These are phyloP conservation scores for Rhynchotus rufescens DNA, from an alignment of 2,797 vertebrate genomes.

Conservation along the genomic window DNA sequence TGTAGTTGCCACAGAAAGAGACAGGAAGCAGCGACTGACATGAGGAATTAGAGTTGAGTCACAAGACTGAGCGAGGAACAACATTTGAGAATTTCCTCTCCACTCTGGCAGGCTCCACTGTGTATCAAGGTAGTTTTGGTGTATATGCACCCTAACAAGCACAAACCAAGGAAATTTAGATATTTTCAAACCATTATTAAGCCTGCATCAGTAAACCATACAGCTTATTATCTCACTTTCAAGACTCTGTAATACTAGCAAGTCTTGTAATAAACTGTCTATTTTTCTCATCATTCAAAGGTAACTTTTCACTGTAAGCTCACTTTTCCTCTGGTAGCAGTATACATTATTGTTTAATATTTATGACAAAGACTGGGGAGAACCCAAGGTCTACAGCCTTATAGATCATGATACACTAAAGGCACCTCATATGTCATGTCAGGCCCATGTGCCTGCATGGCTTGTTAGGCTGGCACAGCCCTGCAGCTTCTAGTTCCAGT, in stretches of 20 bases:
- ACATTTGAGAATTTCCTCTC: neutral
- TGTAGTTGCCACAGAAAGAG: neutral
- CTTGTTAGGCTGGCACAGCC: neutral
- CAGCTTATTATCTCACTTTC: neutral
- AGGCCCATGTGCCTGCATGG: neutral
- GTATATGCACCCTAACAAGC: neutral
- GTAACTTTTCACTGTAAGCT: neutral
- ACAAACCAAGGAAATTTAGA: neutral
- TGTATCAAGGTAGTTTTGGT: neutral
- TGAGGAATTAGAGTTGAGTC: neutral
- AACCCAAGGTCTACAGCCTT: neutral
- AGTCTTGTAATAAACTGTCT: neutral
- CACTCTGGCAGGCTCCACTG: neutral
- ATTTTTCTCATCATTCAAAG: constrained; percentile 31
- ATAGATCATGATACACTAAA: neutral
- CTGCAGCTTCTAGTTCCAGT: neutral
- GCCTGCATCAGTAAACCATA: neutral
- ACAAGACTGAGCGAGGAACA: neutral
- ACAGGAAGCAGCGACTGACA: neutral
- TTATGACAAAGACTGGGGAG: neutral
- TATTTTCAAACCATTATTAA: neutral
- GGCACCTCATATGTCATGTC: neutral
- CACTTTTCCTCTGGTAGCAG: neutral
- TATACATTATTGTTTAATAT: neutral
- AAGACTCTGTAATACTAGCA: neutral